These are phyloP conservation scores for Drosophila yakuba DNA, from an alignment of 1,140 invertebrate species.

Conservation along the genomic window DNA sequence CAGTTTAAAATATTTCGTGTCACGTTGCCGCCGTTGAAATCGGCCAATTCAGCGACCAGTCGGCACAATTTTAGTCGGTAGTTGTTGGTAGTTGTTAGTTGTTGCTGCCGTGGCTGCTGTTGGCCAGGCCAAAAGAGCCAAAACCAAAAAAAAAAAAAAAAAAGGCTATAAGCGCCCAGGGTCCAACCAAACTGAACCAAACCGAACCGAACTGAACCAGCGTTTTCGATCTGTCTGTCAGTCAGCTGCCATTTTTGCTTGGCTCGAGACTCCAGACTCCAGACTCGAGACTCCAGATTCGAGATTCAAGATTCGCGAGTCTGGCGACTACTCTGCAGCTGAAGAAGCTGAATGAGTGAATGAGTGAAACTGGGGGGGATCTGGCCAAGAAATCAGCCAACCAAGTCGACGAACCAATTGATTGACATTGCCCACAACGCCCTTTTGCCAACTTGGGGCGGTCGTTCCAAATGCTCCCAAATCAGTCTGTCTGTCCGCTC, in stretches of 20 bases:
- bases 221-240: conserved; percentile 82
- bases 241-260: conserved; percentile 80
- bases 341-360: not conserved
- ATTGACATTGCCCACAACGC: conserved; percentile 81
- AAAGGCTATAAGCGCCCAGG: conserved; percentile 7
- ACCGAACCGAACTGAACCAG: conserved; percentile 26
- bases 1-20: not conserved
- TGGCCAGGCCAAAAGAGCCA: conserved; percentile 12
- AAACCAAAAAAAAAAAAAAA: not conserved
- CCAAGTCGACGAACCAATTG: conserved; percentile 71
- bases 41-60: conserved; percentile 48
- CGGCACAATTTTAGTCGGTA: conserved; percentile 61
- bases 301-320: not conserved
- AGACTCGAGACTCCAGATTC: conserved; percentile 22
- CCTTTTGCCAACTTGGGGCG: conserved; percentile 59
- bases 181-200: conserved; percentile 30
- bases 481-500: no score
- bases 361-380: not conserved
- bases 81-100: conserved; percentile 17
- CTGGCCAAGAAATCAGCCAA: conserved; percentile 27
- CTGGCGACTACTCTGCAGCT: not conserved
- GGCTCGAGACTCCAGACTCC: conserved; percentile 42
- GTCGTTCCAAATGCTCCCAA: conserved; percentile 12
- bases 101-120: conserved; percentile 41
- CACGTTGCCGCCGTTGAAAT: conserved; percentile 42